Evolutionary conservation across 35 echinoderm and acorn worm genomes (phyloP), one percentile per base, ranked within the genome.

Genomic region (Hemicentrotus pulcherrimus): DNA sequence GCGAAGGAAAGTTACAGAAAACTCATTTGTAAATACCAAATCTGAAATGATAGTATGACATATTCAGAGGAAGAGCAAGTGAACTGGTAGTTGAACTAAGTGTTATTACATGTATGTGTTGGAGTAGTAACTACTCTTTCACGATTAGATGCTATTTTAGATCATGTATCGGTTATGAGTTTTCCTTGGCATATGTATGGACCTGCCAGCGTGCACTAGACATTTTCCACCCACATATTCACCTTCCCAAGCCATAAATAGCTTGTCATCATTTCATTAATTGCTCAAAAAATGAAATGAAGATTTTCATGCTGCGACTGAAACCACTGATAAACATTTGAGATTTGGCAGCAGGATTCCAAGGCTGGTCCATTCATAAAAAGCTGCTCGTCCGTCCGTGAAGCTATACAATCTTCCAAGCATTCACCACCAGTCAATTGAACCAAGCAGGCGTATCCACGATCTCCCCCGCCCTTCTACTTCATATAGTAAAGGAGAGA

Each of bases 371-470:
- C 65, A 78, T 78, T 78, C 65, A 78, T 78, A 78, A 78, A 78
- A 78, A 78, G 22, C 18, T 11, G 52, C 52, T 59, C 22, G 7
- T 22, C 50, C 10, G 50, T 55, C 22, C 65, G 6, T 78, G 65
- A 78, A 78, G 65, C 65, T 28, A 78, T 22, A 8, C 65, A n/a
- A 22, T 78, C 65, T 78, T 28, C 22, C 65, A 78, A 78, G 65
- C 65, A 78, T 78, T 78, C 65, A 28, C 65, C 65, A 78, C 22
- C 65, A 78, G 65, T 78, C 65, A 78, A 78, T 78, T 78, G 65
- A 78, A 78, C 6, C 65, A 78, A 78, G 65, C 65, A 78, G 18
- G 65, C 65, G 24, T 78, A 78, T 22, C 65, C 65, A 78, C 9
- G 19, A 4, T 78, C 65, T 78, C 65, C 24, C 65, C 65, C 65